phyloP scores from a whole-genome alignment of 2,888 invertebrate genomes.

The Nebria salina region DNA sequence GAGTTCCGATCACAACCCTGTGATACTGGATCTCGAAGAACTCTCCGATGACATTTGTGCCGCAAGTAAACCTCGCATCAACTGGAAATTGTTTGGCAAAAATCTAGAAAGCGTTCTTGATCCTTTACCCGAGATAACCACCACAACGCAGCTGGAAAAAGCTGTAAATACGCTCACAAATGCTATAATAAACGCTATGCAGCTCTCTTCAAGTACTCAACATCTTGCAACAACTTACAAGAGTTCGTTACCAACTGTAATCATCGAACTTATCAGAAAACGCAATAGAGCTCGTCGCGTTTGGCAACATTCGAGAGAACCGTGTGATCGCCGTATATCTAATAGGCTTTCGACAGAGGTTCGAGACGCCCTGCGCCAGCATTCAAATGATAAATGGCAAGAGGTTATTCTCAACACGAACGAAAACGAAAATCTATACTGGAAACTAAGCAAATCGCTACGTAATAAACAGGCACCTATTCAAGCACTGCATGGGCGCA shows the following conservation, averaged over 20 bases:
- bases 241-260: neutral
- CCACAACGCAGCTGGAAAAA: neutral
- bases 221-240: neutral
- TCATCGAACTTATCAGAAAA: neutral
- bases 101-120: neutral
- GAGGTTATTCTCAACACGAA: neutral
- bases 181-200: neutral
- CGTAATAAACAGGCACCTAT: neutral
- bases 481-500: neutral
- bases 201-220: neutral
- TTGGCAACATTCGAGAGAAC: neutral
- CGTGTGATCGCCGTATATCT: neutral
- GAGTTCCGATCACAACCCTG: slow-evolving; percentile 3
- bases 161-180: neutral
- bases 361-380: neutral
- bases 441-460: neutral
- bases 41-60: neutral
- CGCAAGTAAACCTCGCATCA: neutral
- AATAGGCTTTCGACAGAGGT: neutral
- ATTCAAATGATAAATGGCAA: neutral
- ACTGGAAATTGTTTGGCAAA: neutral
- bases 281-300: neutral
- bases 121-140: neutral
- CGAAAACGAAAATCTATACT: neutral
- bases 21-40: neutral